Evolutionary conservation across 2,888 invertebrate species (phyloP), one percentile per base, ranked within the genome.

Genomic region (Diplolepis rosae): DNA sequence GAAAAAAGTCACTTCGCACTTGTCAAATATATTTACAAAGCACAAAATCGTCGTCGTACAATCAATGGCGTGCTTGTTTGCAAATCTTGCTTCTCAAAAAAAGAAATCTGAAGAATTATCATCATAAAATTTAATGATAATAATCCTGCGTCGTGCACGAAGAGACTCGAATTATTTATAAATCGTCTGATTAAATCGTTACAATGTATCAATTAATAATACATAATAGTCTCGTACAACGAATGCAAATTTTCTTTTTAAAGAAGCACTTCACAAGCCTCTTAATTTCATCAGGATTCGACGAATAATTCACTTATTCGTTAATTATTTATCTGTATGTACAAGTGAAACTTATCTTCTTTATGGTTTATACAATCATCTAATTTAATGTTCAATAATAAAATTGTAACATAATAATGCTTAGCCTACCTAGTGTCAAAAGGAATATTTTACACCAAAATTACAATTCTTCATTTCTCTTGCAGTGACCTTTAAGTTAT

Each of bases 371-470:
- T 88, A 88, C 88, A 88, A 84, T 87, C 83, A 87, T 85, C 77
- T 85, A 85, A 85, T 82, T 82, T 85, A 84, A 85, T 85, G 82
- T 86, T 84, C 83, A 85, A 83, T 86, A 84, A 85, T 88, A 87
- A 86, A 88, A 85, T 84, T 84, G 81, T 87, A 87, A 87, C 84
- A 79, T 85, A 87, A 84, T 85, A 85, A 85, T 85, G 81, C 82
- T 84, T 87, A 88, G 77, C 81, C 85, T 87, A 83, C 77, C 82
- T 85, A 85, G 76, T 79, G 82, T 85, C 81, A 84, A 84, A 84
- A 82, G 85, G 84, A 88, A 86, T 88, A 85, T 85, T 82, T 87
- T 88, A 88, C 88, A 88, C 84, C 83, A 83, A 87, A 88, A 88
- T 87, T 87, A 87, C 87, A 88, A 68, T 73, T 66, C n/a, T n/a